Base-by-base conservation (phyloP, 92 coral and sea anemone genomes). In the Epizoanthus stellaris region DNA sequence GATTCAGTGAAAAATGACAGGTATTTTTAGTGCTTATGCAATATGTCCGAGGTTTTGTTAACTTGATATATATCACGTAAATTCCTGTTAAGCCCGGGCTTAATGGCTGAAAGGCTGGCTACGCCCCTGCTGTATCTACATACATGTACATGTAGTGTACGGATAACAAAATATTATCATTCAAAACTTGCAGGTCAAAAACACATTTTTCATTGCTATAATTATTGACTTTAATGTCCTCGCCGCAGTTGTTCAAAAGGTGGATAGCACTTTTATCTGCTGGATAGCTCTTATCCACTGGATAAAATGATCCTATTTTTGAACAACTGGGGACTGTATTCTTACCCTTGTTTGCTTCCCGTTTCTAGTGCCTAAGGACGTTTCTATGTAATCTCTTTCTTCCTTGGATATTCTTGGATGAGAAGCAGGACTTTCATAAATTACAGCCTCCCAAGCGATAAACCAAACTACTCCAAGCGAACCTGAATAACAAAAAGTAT, bases 361-460 rank as follows among this genome's bases (percentile, higher is more conserved):
- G 67, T 89, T 93, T 45, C 72, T 86, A 6, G 79, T 53, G 17
- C 98, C 90, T 85, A 94, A 85, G 13, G 90, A 56, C 4, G 81
- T 76, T 49, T 90, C 53, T n/a, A 96, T 96, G 80, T 92, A 94
- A 5, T 87, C 89, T 61, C 82, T 91, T 69, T 96, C 98, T 52
- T 89, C 88, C 53, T 43, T 23, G 6, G 98, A 94, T 92, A 96
- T 96, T 45, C 93, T 87, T 10, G 98, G 98, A 38, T 96, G 98
- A 36, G 88, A 90, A 34, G 94, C 89, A 1, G 98, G 98, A 62
- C 91, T 94, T 20, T 96, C 89, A 45, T 91, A 67, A 15, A 86
- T 89, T 2, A 92, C 42, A 6, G 61, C 34, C 86, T 91, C 95
- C 98, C 98, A 96, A 12, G 83, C 73, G 47, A 94, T 70, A 82